A percentile compares a stretch with the other conserved stretches of the same genome.
These are phyloP conservation scores for Ormyrus nitidulus DNA, from an alignment of 2,888 invertebrate genomes.

Conservation along the genomic window DNA sequence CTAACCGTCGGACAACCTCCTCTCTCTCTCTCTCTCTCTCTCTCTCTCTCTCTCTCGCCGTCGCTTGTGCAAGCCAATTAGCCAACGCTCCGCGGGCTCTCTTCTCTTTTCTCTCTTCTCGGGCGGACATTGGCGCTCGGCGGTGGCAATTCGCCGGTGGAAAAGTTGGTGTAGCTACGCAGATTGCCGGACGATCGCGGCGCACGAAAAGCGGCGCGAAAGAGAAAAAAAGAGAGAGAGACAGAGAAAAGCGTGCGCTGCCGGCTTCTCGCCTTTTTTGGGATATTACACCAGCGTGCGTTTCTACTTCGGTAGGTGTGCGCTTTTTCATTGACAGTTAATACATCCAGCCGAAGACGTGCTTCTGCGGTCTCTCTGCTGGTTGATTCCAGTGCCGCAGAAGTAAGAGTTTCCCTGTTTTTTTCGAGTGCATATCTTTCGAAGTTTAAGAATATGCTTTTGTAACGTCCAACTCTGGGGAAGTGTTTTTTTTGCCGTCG, in stretches of 20 bases:
- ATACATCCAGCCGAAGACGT: neutral
- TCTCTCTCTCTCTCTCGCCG: conserved; percentile 10
- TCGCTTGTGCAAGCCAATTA: no score
- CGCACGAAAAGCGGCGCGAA: conserved; percentile 4
- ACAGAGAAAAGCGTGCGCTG: conserved; percentile 4
- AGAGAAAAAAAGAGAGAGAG: conserved; percentile 11
- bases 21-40: conserved; percentile 26
- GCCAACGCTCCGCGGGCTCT: neutral
- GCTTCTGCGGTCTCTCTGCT: neutral
- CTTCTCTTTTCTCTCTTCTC: conserved; percentile 6
- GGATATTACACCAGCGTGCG: conserved; percentile 19
- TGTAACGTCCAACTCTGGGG: no score
- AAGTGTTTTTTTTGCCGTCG: no score
- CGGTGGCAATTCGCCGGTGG: conserved; percentile 18
- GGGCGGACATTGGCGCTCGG: neutral
- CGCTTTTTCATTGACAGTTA: neutral
- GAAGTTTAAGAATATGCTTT: no score
- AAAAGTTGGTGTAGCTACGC: conserved; percentile 40
- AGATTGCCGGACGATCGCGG: conserved; percentile 32
- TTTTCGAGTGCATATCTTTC: neutral
- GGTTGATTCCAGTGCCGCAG: neutral
- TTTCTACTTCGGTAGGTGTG: neutral
- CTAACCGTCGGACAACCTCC: conserved; percentile 11
- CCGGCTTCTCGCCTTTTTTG: conserved; percentile 51
- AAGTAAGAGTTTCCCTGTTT: neutral